Evolutionary conservation across 2,797 vertebrate species (phyloP), one percentile per base, ranked within the genome.

Genomic region (Peromyscus attwateri): DNA sequence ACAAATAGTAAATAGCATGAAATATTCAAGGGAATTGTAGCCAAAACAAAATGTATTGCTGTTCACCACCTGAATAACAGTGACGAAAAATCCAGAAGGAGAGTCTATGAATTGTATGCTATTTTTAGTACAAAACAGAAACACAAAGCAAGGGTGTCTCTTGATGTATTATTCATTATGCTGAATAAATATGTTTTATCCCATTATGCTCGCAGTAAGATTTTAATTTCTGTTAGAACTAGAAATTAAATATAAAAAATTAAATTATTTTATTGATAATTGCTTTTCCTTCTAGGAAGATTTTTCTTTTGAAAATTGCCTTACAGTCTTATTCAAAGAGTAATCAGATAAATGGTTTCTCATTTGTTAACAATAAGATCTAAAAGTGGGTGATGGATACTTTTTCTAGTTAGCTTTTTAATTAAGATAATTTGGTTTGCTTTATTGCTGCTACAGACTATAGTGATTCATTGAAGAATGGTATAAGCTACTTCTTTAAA

Each of bases 231-330:
- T 82, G 0, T 34, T 29, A 57, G 6, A 81, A 12, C 0, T 29
- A 1, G 2, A 11, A 89, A 7, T 95, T 60, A 73, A 85, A 97
- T 97, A 97, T 90, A 85, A 76, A 62, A 95, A 95, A 94, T 97
- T 98, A 94, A 97, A 84, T 93, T 82, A 57, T 97, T 92, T 96
- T 96, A 64, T 37, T 97, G 79, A 95, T 96, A 95, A 95, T 98
- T 98, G 98, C 4, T 76, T 97, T 96, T 92, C 91, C 88, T 97
- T 98, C 97, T 31, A 96, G 81, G 76, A 95, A 90, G 66, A 91
- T 89, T 97, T 89, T 71, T 95, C 97, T 95, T 97, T 77, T 95
- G 70, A 92, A 97, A 97, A 96, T 95, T 97, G 71, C 40, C 82
- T 97, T 97, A 97, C 29, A 94, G 84, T 3, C 93, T 85, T 93